Evolutionary conservation across 2,113 vertebrate genomes (phyloP).

Genomic region (Cichladusa arquata): DNA sequence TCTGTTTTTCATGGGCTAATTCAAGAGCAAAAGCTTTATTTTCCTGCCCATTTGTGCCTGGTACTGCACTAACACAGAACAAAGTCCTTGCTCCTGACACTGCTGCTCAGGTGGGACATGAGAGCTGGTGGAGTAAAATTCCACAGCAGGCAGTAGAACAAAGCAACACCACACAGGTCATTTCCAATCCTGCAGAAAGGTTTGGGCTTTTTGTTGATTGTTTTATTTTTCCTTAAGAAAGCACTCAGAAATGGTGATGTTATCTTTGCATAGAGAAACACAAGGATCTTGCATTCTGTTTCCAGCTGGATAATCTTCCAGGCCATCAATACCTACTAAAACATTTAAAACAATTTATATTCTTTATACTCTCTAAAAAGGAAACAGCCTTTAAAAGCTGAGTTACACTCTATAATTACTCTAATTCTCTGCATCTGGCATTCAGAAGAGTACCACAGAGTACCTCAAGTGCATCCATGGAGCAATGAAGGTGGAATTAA

Average conservation of each 20-base stretch:
- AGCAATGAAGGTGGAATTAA: slow-evolving; percentile 64
- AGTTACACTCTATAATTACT: slow-evolving; percentile 54
- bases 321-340: slow-evolving; percentile 50
- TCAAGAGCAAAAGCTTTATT: not conserved
- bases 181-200: no score
- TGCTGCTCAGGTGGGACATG: not conserved
- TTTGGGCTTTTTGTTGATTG: not conserved
- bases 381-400: slow-evolving; percentile 52
- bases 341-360: slow-evolving; percentile 60
- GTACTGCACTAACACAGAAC: not conserved
- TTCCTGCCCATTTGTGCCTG: not conserved
- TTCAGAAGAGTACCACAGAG: slow-evolving; percentile 50
- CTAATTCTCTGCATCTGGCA: slow-evolving; percentile 58
- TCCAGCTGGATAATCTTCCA: slow-evolving; percentile 59
- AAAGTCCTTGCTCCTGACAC: not conserved
- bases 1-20: not conserved
- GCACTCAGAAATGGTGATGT: not conserved
- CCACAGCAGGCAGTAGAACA: not conserved
- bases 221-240: not conserved
- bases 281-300: slow-evolving; percentile 22
- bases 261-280: slow-evolving; percentile 1
- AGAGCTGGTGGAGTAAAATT: not conserved
- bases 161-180: not conserved
- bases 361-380: slow-evolving; percentile 41
- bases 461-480: slow-evolving; percentile 52